Base-by-base conservation (phyloP, 2,797 vertebrate species). In the Neostethus bicornis region DNA sequence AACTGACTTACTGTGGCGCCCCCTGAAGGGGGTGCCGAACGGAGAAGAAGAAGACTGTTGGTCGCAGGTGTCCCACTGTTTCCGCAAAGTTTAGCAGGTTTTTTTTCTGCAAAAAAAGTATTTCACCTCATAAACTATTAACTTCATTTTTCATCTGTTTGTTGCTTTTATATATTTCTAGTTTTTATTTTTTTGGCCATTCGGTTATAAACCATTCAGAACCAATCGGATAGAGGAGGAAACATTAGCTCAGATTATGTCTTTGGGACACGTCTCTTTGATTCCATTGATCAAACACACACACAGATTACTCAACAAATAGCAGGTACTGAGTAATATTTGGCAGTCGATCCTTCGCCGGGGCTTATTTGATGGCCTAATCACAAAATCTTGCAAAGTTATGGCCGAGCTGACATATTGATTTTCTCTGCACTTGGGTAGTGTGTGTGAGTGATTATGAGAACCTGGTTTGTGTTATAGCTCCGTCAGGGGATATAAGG, bases 331-430 rank as follows among this genome's bases (percentile, higher is more conserved):
- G 63, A 4, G 67, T 81, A 81, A 83, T 80, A 66, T 77, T 72
- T 70, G 71, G 64, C 78, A 81, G 75, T 85, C 77, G 71, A 57
- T 73, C 66, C 77, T 50, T 43, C 79, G 75, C 69, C 13, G 75
- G 74, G 79, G 70, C 81, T 61, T 82, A 81, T 85, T 84, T 85
- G 88, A 85, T 62, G 75, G 71, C 61, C 84, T 85, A 85, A 85
- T 88, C 79, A 81, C 76, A 86, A 85, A 77, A 84, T 85, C 86
- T 84, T 82, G 78, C 77, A 77, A 80, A 80, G 87, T 80, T 64
- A 69, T 64, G 41, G 56, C 35, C 50, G 25, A 72, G 75, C 63
- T 42, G 73, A 81, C 79, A 75, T 80, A 82, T 83, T 87, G 85
- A 88, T 85, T 86, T 70, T 83, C 78, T 25, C 73, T 41, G 74